phyloP scores from a whole-genome alignment of 2,888 invertebrate species.

The Heliconius sara region DNA sequence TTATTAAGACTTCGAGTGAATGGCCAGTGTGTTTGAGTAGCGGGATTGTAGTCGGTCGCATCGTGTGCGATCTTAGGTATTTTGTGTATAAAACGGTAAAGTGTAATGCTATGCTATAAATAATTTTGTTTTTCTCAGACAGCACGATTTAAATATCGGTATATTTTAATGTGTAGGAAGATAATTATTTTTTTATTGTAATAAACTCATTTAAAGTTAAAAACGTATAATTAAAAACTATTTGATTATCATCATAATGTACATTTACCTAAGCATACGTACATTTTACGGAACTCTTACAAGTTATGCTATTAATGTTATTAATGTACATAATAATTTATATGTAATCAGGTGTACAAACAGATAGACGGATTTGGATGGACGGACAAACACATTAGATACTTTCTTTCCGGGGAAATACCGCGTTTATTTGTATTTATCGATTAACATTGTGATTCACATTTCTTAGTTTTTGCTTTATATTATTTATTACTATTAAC shows the following conservation, averaged over 20 bases:
- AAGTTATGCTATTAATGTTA: not conserved
- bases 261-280: not conserved
- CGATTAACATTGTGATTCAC: not conserved
- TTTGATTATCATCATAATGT: not conserved
- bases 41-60: conserved; percentile 58
- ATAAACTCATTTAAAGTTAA: not conserved
- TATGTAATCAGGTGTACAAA: not conserved
- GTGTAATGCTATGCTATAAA: conserved; percentile 14
- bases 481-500: no score
- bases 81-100: conserved; percentile 4
- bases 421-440: no score
- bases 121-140: not conserved
- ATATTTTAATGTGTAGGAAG: not conserved
- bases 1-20: conserved; percentile 51
- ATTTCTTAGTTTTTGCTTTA: not conserved
- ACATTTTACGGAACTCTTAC: not conserved
- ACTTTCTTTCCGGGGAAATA: conserved; percentile 11
- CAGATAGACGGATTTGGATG: not conserved
- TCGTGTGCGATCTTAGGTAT: conserved; percentile 37
- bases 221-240: not conserved
- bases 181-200: conserved; percentile 1
- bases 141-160: not conserved
- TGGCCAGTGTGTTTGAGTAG: conserved; percentile 67
- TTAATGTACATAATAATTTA: not conserved
- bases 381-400: not conserved